These are phyloP conservation scores for Halictus ligatus DNA, from an alignment of 2,888 invertebrate species.

Conservation along the genomic window DNA sequence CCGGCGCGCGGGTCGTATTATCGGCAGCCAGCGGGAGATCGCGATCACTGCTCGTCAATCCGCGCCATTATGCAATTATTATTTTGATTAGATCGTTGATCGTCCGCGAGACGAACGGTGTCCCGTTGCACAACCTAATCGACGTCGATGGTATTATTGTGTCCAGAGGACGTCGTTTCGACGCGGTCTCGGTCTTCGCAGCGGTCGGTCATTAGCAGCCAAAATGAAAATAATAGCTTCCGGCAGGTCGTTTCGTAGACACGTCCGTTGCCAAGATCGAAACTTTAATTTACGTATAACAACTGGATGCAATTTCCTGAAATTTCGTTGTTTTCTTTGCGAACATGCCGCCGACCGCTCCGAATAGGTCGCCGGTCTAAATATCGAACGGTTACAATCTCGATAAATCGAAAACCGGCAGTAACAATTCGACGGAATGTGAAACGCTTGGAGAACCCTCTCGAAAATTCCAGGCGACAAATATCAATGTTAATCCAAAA, in stretches of 20 bases:
- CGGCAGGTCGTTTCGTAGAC: conserved; percentile 58
- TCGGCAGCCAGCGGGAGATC: conserved; percentile 27
- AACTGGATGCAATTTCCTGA: conserved; percentile 3
- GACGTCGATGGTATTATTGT: conserved; percentile 8
- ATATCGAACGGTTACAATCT: not conserved
- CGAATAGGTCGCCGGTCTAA: not conserved
- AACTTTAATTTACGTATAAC: conserved; percentile 49
- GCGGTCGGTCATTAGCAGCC: conserved; percentile 49
- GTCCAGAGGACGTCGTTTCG: conserved; percentile 16
- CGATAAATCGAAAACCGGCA: not conserved
- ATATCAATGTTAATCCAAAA: not conserved
- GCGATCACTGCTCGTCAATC: conserved; percentile 24
- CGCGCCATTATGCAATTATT: conserved; percentile 13
- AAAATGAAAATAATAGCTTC: conserved; percentile 71
- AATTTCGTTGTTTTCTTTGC: conserved; percentile 20
- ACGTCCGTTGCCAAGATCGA: conserved; percentile 57
- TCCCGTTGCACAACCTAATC: conserved; percentile 8
- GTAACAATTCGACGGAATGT: not conserved
- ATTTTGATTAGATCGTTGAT: not conserved
- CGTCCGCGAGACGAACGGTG: not conserved
- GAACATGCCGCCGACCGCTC: not conserved
- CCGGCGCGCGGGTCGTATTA: conserved; percentile 38
- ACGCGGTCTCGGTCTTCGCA: conserved; percentile 6
- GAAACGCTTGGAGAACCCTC: not conserved
- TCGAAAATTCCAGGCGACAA: not conserved